Base-by-base conservation (phyloP, 1,140 invertebrate species). In the Drosophila insularis region DNA sequence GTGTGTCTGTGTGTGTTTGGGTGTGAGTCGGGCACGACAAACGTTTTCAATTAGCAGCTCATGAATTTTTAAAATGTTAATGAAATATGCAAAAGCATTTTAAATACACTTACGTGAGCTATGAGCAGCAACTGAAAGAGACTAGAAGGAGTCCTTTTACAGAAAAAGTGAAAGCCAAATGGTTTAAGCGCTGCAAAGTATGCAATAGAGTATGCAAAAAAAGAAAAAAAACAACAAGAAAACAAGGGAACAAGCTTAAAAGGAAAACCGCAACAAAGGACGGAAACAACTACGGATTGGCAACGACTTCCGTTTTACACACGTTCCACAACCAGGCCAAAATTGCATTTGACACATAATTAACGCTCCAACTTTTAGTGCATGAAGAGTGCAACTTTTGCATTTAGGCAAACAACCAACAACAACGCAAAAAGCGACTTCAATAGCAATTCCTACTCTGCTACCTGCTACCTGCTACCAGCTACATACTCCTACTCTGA, bases 21-120 rank as follows among this genome's bases (percentile, higher is more conserved):
- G 72, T 71, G 58, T 64, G 60, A 31, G 35, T 64, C 31, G 61
- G 55, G 62, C 62, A 73, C 86, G 90, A 91, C 90, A 91, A 90
- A 91, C 82, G 80, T 91, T 90, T 91, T 91, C 90, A 91, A 91
- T 91, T 91, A 91, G 80, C 75, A 91, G 80, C 73, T 81, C 90
- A 89, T 90, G 86, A 81, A 91, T 91, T 90, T 91, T 90, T 90
- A 74, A 91, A 69, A 69, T 70, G 56, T 84, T 89, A 80, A 89
- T 89, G 84, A 89, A 89, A 89, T 89, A 89, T 89, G 70, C 80
- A 89, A 74, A 80, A 68, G 77, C 62, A 78, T 89, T 89, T 89
- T 84, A 84, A 89, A 89, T 82, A 65, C 63, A 39, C 35, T 14
- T 17, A 19, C 56, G 8, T 37, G 56, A 37, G 11, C 31, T 8